Base-by-base conservation (phyloP, 2,888 invertebrate genomes). In the Catocala fraxini region DNA sequence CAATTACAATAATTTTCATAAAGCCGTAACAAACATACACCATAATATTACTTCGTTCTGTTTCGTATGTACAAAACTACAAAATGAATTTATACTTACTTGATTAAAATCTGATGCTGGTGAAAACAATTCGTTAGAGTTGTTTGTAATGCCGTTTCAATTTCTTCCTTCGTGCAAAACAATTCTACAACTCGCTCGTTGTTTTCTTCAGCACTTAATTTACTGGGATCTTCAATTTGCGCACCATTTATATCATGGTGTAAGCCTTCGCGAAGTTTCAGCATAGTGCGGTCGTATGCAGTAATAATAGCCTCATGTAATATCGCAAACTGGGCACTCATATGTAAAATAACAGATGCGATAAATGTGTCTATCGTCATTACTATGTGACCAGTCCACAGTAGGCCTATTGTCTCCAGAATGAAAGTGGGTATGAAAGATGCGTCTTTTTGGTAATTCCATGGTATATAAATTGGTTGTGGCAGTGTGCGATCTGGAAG, bases 381-480 rank as follows among this genome's bases (percentile, higher is more conserved):
- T 10, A 94, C 92, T 45, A 94, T 93, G 55, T 93, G 93, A 1
- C 93, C 94, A 0, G 93, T 94, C 93, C 93, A 94, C 12, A 94
- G 72, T 33, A 94, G 72, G 0, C 94, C 94, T 1, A 90, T 70
- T 10, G 92, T 90, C 77, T 93, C 93, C 9, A 94, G 71, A 3
- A 88, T 74, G 65, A 91, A 92, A 0, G 94, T 92, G 5, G 84
- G 82, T 57, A 92, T 85, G 51, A 86, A 94, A 0, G 88, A 80
- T 12, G 56, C 59, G 41, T 93, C 90, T 41, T 80, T 77, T 68
- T 93, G 90, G 70, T 91, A 92, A 34, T 84, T 75, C 94, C 94
- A 94, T n/a, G 94, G 94, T 65, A 93, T 93, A 69, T 88, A 93
- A 66, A 94, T 91, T 1, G 94, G 92, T 51, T 92, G 93, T 0